phyloP scores from a whole-genome alignment of 2,113 vertebrate genomes.

The Apteryx owenii region DNA sequence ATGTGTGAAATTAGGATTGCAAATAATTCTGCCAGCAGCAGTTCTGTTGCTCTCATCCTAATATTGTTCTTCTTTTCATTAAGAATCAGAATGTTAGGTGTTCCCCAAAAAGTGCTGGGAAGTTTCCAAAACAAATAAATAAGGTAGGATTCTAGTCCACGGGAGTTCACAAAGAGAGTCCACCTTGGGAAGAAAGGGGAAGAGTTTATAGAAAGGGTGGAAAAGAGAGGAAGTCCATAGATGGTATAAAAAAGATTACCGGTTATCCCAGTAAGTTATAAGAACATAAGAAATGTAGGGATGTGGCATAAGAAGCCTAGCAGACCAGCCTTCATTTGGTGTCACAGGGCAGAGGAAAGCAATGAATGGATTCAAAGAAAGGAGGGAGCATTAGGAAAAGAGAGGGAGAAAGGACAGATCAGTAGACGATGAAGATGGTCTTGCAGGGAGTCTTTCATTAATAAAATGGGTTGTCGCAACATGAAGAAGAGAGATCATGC shows the following conservation, averaged over 20 bases:
- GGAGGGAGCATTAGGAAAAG: background rate
- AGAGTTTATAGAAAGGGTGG: background rate
- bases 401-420: background rate
- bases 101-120: background rate
- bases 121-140: background rate
- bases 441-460: background rate
- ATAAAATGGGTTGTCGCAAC: background rate
- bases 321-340: background rate
- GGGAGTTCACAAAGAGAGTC: background rate
- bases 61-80: background rate
- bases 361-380: background rate
- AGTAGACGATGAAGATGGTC: background rate
- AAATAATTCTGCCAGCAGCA: constrained; percentile 33
- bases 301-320: background rate
- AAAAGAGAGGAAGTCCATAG: background rate
- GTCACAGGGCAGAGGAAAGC: background rate
- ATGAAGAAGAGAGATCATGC: background rate
- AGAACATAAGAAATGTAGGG: background rate
- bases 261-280: background rate
- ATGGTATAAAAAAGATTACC: background rate
- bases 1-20: constrained; percentile 32
- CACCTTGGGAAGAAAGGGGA: background rate
- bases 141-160: background rate
- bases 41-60: constrained; percentile 7
- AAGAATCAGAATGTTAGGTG: constrained; percentile 6